Evolutionary conservation across 2,888 invertebrate genomes (phyloP).

Genomic region (Iphiclides podalirius): DNA sequence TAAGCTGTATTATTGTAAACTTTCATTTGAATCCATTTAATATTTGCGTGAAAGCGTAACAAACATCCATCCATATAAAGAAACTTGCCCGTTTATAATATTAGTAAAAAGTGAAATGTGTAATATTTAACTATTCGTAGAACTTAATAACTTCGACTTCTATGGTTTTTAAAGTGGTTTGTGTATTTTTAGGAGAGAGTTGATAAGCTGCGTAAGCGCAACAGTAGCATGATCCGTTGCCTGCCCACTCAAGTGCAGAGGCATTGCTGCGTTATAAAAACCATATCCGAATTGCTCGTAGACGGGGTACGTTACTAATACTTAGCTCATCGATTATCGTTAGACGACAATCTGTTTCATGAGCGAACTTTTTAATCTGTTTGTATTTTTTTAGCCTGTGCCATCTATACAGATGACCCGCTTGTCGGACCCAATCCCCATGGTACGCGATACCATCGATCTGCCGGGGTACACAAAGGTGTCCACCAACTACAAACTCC

Average conservation of each 20-base stretch:
- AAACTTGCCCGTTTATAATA: too few species aligned
- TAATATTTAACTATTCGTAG: too few species aligned
- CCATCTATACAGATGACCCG: background rate
- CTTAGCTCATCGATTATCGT: too few species aligned
- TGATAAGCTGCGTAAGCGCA: background rate
- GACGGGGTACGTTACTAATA: constrained; percentile 52
- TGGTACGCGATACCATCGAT: background rate
- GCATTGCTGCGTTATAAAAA: constrained; percentile 43
- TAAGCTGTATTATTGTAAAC: too few species aligned
- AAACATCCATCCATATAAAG: too few species aligned
- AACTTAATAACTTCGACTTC: too few species aligned
- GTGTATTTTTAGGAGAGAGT: background rate
- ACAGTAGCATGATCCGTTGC: constrained; percentile 33
- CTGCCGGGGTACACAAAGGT: background rate
- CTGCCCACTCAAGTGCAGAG: constrained; percentile 45
- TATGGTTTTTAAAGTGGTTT: too few species aligned
- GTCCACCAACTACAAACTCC: background rate
- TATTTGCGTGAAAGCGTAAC: too few species aligned
- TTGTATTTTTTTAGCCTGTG: background rate
- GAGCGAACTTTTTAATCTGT: too few species aligned
- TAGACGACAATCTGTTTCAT: too few species aligned
- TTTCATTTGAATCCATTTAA: too few species aligned
- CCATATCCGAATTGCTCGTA: constrained; percentile 45
- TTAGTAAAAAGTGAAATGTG: too few species aligned
- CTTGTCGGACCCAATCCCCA: background rate